Evolutionary conservation across 1,140 invertebrate species (phyloP).

Genomic region (Chionoecetes opilio): DNA sequence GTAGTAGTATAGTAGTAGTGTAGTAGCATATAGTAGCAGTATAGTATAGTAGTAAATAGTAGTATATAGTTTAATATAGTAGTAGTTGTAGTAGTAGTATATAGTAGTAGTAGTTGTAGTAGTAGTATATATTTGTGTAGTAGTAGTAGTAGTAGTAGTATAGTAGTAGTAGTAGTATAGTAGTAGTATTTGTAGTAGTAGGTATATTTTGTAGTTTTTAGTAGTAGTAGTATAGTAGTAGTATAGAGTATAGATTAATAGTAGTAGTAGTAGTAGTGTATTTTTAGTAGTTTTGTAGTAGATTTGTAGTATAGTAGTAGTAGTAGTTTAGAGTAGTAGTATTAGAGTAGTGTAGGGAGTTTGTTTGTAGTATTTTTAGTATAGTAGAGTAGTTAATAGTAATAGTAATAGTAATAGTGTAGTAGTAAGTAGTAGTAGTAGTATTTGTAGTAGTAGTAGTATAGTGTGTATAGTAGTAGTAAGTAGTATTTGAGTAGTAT

Average conservation of each 20-base stretch:
- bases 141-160: conserved; percentile 30
- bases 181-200: conserved; percentile 20
- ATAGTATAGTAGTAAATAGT: background rate
- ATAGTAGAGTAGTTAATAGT: conserved; percentile 21
- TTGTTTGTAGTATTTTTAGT: background rate
- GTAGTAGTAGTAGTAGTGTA: conserved; percentile 29
- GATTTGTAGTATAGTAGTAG: too few relatives aligned
- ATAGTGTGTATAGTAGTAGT: background rate
- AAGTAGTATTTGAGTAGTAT: background rate
- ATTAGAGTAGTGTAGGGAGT: too few relatives aligned
- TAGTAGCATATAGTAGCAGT: conserved; percentile 29
- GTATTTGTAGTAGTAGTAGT: conserved; percentile 19
- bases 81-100: conserved; percentile 29
- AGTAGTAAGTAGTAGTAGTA: conserved; percentile 30
- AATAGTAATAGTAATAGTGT: background rate
- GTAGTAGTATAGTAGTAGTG: conserved; percentile 29
- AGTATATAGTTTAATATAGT: too few relatives aligned
- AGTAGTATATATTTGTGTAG: too few relatives aligned
- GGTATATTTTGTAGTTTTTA: background rate
- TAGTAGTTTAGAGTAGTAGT: conserved; percentile 30
- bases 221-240: conserved; percentile 30
- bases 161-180: conserved; percentile 30
- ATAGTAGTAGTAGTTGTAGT: conserved; percentile 20
- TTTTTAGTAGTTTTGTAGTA: background rate
- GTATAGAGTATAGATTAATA: background rate